phyloP scores from a whole-genome alignment of 1,140 invertebrate genomes.

The Drosophila nikananu region DNA sequence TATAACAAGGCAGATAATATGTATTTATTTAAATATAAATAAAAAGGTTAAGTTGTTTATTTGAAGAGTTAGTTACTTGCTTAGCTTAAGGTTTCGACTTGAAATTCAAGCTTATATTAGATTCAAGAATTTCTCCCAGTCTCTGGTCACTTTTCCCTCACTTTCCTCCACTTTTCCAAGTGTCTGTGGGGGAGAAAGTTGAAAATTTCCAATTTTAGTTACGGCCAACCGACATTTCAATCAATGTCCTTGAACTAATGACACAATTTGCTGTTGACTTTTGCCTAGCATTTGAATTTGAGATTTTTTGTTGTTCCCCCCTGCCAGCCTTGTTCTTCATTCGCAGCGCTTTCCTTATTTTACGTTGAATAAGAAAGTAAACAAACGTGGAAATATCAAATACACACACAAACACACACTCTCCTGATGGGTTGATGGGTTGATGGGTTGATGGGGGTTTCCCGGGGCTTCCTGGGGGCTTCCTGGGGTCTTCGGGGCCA shows the following conservation, averaged over 20 bases:
- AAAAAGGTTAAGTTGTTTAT: not conserved
- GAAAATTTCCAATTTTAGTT: constrained; percentile 52
- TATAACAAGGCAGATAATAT: not conserved
- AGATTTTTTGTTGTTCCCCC: constrained; percentile 28
- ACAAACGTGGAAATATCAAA: constrained; percentile 49
- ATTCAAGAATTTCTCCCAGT: not conserved
- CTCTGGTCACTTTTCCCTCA: not conserved
- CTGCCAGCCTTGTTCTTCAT: not conserved
- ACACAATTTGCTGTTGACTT: constrained; percentile 62
- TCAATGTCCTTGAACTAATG: constrained; percentile 72
- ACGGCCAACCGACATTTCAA: constrained; percentile 62
- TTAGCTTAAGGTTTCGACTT: not conserved
- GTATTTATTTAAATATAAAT: not conserved
- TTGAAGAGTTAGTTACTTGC: not conserved
- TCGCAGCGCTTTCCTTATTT: constrained; percentile 33
- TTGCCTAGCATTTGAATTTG: constrained; percentile 49
- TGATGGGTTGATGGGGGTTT: not conserved
- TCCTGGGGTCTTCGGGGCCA: not conserved
- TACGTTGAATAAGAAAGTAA: constrained; percentile 64
- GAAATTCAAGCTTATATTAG: not conserved
- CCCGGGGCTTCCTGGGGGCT: not conserved
- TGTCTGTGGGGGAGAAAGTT: not conserved
- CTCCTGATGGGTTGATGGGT: too few species aligned
- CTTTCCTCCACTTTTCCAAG: not conserved
- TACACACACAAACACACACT: not conserved